These are phyloP conservation scores for Agriopis marginaria DNA, from an alignment of 2,888 invertebrate species.

Conservation along the genomic window DNA sequence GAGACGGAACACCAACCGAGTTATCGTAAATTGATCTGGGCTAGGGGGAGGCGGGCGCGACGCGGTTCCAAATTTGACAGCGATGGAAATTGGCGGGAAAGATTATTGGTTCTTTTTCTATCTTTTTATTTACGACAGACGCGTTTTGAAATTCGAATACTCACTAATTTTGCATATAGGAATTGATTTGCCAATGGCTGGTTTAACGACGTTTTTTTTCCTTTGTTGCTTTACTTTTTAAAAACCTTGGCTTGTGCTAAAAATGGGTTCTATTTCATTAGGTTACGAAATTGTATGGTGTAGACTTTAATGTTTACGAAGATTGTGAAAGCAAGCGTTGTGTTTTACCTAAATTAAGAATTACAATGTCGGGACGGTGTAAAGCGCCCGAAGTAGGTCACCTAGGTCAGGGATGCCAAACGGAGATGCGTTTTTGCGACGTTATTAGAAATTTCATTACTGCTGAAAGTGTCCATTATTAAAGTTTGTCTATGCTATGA, in stretches of 20 bases:
- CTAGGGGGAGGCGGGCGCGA: conserved; percentile 61
- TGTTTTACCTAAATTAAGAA: conserved; percentile 50
- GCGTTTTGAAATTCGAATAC: conserved; percentile 39
- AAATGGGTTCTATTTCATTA: not conserved
- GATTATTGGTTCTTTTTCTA: conserved; percentile 74
- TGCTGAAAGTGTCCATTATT: conserved; percentile 46
- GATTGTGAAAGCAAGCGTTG: not conserved
- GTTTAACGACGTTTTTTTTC: not conserved
- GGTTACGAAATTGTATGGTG: not conserved
- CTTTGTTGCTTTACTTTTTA: not conserved
- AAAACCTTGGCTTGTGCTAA: not conserved
- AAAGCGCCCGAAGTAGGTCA: conserved; percentile 59
- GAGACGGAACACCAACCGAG: conserved; percentile 81
- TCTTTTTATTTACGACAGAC: conserved; percentile 42
- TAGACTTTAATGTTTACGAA: not conserved
- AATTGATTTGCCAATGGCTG: conserved; percentile 12
- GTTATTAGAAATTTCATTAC: conserved; percentile 64
- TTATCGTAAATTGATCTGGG: conserved; percentile 86
- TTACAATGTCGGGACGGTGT: conserved; percentile 45
- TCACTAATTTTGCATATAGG: conserved; percentile 43
- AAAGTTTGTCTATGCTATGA: conserved; percentile 50
- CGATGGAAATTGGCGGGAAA: conserved; percentile 86
- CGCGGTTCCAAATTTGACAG: conserved; percentile 84
- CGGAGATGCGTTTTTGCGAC: conserved; percentile 55
- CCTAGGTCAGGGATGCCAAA: conserved; percentile 67